Conservation (phyloP, 64 coral and sea anemone species). For the Catalaphyllia jardinei region DNA sequence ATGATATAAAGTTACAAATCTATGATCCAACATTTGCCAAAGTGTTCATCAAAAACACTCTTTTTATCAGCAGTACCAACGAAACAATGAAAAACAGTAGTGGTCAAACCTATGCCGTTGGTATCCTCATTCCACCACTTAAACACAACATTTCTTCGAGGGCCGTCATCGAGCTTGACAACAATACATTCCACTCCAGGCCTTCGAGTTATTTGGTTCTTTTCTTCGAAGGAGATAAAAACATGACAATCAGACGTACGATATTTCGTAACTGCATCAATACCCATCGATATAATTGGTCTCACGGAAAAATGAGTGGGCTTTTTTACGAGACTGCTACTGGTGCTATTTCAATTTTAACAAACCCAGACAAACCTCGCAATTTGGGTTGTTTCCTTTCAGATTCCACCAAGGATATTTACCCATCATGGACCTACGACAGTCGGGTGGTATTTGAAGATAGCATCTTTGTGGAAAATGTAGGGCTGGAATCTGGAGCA, state of each 20-base stretch:
- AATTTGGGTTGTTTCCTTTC: not conserved
- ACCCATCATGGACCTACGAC: not conserved
- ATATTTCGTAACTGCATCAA: not conserved
- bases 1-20: not conserved
- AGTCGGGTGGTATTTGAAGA: not conserved
- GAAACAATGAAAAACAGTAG: not conserved
- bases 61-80: not conserved
- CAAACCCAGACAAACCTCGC: not conserved
- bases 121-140: not conserved
- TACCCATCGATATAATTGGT: not conserved
- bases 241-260: not conserved
- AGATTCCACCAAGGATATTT: not conserved
- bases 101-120: not conserved
- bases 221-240: slow-evolving; percentile 7
- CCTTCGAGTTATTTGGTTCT: not conserved
- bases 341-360: not conserved
- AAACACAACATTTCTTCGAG: not conserved
- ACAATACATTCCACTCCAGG: not conserved
- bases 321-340: not conserved
- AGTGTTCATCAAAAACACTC: not conserved
- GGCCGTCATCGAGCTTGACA: not conserved
- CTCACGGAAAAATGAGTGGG: not conserved
- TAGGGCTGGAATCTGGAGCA: not conserved
- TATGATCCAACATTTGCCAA: not conserved
- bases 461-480: not conserved